phyloP scores from a whole-genome alignment of 1,140 invertebrate species.

The Condylostylus longicornis region DNA sequence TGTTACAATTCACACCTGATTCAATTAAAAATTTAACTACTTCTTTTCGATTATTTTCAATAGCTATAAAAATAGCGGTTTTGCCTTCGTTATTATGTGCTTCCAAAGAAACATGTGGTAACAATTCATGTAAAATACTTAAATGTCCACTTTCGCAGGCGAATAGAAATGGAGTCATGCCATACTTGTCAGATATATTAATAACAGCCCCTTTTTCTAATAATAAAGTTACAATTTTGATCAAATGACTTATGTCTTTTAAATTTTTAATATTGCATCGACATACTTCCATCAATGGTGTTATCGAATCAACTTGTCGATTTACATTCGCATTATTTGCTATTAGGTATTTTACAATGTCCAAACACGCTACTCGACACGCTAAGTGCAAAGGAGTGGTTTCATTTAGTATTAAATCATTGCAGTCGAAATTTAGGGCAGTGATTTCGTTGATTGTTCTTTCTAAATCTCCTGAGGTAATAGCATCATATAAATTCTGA shows the following conservation, averaged over 20 bases:
- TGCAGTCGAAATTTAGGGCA: neutral
- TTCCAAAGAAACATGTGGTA: slow-evolving; percentile 28
- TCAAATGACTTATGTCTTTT: slow-evolving; percentile 10
- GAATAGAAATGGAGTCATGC: slow-evolving; percentile 34
- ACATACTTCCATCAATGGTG: slow-evolving; percentile 21
- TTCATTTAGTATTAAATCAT: neutral
- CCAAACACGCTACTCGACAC: slow-evolving; percentile 16
- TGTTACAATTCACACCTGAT: slow-evolving; percentile 21
- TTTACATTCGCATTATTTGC: slow-evolving; percentile 18
- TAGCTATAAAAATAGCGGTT: slow-evolving; percentile 36
- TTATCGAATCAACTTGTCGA: slow-evolving; percentile 17
- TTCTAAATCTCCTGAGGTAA: slow-evolving; percentile 7
- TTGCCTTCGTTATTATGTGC: slow-evolving; percentile 34
- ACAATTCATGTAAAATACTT: slow-evolving; percentile 26
- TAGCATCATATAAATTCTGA: slow-evolving; percentile 12
- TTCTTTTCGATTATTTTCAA: slow-evolving; percentile 29
- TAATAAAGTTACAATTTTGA: slow-evolving; percentile 18
- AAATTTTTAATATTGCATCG: slow-evolving; percentile 6
- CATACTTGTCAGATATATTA: slow-evolving; percentile 30
- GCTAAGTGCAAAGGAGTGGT: slow-evolving; percentile 16
- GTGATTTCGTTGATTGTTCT: neutral
- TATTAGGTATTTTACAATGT: slow-evolving; percentile 16
- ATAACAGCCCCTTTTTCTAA: slow-evolving; percentile 19
- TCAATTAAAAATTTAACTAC: slow-evolving; percentile 32
- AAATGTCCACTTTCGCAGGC: slow-evolving; percentile 33